These are phyloP conservation scores for Selene dorsalis DNA, from an alignment of 2,797 vertebrate genomes.

Conservation along the genomic window DNA sequence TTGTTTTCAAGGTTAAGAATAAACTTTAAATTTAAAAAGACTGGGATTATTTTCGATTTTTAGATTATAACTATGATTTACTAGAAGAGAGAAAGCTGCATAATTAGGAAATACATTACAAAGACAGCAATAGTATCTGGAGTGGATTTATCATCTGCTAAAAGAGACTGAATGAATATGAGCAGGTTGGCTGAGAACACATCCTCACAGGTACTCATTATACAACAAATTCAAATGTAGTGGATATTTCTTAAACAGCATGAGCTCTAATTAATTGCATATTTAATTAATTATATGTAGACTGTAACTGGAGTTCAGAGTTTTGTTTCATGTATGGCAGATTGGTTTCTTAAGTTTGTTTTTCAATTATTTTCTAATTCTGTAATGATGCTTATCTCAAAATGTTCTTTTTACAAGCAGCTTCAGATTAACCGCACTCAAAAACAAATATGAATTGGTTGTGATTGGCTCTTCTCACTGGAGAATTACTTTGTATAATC, in stretches of 20 bases:
- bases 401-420: neutral
- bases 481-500: slow-evolving; percentile 23
- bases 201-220: neutral
- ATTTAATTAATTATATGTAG: neutral
- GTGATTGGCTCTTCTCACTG: slow-evolving; percentile 17
- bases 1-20: neutral
- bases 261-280: neutral
- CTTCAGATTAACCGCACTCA: neutral
- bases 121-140: too few species aligned
- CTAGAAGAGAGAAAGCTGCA: neutral
- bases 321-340: neutral
- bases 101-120: neutral
- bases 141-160: too few species aligned
- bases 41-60: neutral
- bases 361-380: neutral
- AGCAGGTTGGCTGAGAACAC: neutral
- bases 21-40: neutral
- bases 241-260: neutral
- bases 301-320: neutral
- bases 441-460: neutral
- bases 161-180: neutral
- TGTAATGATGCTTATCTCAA: neutral
- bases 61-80: neutral
- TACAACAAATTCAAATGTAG: neutral
- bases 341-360: neutral